phyloP scores from a whole-genome alignment of 2,797 vertebrate species.

The Myioborus miniatus region DNA sequence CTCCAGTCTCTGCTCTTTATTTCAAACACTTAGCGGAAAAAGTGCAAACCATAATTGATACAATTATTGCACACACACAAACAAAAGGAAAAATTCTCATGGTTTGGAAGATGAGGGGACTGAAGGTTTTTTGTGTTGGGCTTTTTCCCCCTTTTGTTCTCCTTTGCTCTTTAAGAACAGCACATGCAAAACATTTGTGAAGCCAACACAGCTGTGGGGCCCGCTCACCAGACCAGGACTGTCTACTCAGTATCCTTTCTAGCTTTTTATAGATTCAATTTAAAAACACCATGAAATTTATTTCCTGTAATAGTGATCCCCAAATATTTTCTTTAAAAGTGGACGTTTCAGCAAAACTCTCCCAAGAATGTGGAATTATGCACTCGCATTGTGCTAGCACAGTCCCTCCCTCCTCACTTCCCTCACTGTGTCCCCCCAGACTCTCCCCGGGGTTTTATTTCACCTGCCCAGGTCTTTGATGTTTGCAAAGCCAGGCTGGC shows the following conservation, averaged over 20 bases:
- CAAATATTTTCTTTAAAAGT: constrained; percentile 72
- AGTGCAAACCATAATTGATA: constrained; percentile 44
- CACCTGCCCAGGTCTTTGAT: neutral
- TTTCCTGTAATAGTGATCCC: constrained; percentile 69
- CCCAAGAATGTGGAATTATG: neutral
- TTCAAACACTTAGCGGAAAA: constrained; percentile 64
- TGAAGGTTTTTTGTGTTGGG: neutral
- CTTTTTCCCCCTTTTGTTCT: neutral
- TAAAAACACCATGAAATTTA: constrained; percentile 70
- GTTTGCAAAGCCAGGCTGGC: accelerated
- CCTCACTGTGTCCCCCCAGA: neutral
- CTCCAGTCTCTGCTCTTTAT: constrained; percentile 58
- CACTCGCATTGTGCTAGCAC: neutral
- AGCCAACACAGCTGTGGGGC: constrained; percentile 77
- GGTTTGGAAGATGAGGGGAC: constrained; percentile 34
- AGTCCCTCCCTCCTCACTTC: neutral
- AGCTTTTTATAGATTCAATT: constrained; percentile 76
- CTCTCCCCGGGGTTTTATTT: neutral
- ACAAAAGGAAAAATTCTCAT: constrained; percentile 53
- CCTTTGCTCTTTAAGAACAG: constrained; percentile 61
- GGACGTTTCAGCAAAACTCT: constrained; percentile 17
- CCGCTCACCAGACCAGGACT: constrained; percentile 52
- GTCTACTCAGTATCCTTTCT: constrained; percentile 70
- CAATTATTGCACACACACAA: constrained; percentile 12
- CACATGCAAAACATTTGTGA: constrained; percentile 73